Percentiles rank a stretch among this genome's conserved stretches.
Evolutionary conservation across 2,113 vertebrate species (phyloP).

Genomic region (Gila orcuttii): DNA sequence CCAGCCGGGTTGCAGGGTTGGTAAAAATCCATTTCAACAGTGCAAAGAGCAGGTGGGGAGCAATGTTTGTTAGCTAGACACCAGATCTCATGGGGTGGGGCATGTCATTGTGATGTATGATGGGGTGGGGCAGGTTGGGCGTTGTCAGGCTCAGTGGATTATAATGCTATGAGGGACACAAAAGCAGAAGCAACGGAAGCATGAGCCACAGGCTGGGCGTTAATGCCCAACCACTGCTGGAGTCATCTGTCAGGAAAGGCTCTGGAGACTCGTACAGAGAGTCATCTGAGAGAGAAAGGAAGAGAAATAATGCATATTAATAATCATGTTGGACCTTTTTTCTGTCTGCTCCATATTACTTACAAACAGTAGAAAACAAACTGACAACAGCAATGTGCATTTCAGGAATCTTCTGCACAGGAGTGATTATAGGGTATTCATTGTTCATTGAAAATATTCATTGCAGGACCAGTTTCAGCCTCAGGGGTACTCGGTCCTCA

Average conservation of each 20-base stretch:
- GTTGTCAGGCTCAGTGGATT: not conserved
- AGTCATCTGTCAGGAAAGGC: slow-evolving; percentile 95
- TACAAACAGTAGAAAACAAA: not conserved
- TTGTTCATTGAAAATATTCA: not conserved
- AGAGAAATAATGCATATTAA: slow-evolving; percentile 36
- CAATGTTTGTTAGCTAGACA: not conserved
- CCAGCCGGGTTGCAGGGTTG: not conserved
- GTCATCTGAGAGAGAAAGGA: slow-evolving; percentile 79
- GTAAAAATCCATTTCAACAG: slow-evolving; percentile 23
- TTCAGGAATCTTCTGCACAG: not conserved
- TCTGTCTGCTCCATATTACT: not conserved
- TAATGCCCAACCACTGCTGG: slow-evolving; percentile 76
- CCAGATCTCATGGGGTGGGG: slow-evolving; percentile 1
- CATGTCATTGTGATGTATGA: slow-evolving; percentile 8
- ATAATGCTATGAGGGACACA: slow-evolving; percentile 60
- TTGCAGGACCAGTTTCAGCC: not conserved
- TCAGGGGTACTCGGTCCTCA: not conserved
- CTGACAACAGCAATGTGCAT: not conserved
- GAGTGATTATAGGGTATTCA: not conserved
- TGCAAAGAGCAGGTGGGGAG: not conserved
- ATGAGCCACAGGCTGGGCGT: slow-evolving; percentile 60
- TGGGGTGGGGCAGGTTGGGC: not conserved
- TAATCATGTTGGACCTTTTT: not conserved
- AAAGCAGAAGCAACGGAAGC: slow-evolving; percentile 60
- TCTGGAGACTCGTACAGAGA: slow-evolving; percentile 93